Evolutionary conservation across 2,888 invertebrate genomes (phyloP).

Genomic region (Cantharis rustica): DNA sequence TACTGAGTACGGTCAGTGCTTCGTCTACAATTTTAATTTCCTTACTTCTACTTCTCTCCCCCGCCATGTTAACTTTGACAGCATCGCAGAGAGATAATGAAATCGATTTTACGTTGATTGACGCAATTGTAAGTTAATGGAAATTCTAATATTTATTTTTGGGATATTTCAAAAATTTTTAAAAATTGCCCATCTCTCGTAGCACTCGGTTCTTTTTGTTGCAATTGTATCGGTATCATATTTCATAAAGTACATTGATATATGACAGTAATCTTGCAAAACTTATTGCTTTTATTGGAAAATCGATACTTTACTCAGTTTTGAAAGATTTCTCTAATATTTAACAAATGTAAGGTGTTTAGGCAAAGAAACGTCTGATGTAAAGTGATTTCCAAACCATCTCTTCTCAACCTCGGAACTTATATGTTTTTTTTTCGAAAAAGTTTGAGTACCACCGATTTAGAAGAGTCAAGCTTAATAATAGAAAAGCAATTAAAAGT

Average conservation of each 20-base stretch:
- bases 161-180: background rate
- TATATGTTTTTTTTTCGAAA: background rate
- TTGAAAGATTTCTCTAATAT: background rate
- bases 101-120: background rate
- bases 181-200: background rate
- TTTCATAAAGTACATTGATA: constrained; percentile 1
- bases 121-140: background rate
- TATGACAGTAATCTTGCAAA: constrained; percentile 1
- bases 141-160: background rate
- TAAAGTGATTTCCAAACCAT: background rate
- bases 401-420: background rate
- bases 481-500: background rate
- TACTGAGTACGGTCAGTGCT: constrained; percentile 5
- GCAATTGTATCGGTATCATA: constrained; percentile 4
- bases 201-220: background rate
- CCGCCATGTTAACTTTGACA: background rate
- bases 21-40: constrained; percentile 9
- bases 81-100: background rate
- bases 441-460: background rate
- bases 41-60: background rate
- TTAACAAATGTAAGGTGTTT: background rate
- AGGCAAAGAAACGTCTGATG: background rate
- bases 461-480: background rate
- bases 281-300: constrained; percentile 4
- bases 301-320: background rate